Conservation (phyloP, 2,113 vertebrate genomes). For the Neoarius graeffei region DNA sequence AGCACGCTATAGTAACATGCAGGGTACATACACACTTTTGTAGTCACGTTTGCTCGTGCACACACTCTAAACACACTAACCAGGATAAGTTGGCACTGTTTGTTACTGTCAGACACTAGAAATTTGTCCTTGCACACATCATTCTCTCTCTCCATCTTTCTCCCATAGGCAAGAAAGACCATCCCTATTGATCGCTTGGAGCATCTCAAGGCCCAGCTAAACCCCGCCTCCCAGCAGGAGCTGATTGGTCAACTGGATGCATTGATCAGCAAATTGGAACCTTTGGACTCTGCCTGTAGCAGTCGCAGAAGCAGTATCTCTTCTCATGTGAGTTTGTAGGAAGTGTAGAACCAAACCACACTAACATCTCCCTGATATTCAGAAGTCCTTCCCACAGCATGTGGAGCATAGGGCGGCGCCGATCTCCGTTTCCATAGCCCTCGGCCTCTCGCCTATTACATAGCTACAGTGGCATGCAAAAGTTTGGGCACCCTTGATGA, state of each 20-base stretch:
- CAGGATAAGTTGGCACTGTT: neutral
- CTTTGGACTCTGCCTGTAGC: constrained; percentile 90
- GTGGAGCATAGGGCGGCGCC: no score
- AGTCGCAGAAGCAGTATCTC: constrained; percentile 97
- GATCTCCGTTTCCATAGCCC: no score
- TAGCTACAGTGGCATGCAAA: no score
- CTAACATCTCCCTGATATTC: neutral
- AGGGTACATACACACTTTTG: constrained; percentile 68
- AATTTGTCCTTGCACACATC: neutral
- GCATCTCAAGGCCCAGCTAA: constrained; percentile 86
- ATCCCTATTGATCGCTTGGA: constrained; percentile 89
- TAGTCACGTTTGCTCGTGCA: neutral
- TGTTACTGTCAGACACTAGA: neutral
- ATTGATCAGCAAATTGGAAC: constrained; percentile 85
- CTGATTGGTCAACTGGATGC: constrained; percentile 84
- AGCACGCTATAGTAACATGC: constrained; percentile 77
- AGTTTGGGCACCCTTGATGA: no score
- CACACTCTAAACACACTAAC: neutral
- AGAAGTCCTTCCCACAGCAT: no score
- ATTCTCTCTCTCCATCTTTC: constrained; percentile 14
- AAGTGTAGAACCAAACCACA: neutral
- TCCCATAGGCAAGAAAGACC: constrained; percentile 84
- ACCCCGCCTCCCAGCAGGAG: constrained; percentile 72
- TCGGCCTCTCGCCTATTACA: no score
- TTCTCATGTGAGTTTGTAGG: constrained; percentile 81